A percentile compares a stretch with the other conserved stretches of the same genome.
These are phyloP conservation scores for Cryptoblepharus egeriae DNA, from an alignment of 2,797 vertebrate genomes.

Conservation along the genomic window DNA sequence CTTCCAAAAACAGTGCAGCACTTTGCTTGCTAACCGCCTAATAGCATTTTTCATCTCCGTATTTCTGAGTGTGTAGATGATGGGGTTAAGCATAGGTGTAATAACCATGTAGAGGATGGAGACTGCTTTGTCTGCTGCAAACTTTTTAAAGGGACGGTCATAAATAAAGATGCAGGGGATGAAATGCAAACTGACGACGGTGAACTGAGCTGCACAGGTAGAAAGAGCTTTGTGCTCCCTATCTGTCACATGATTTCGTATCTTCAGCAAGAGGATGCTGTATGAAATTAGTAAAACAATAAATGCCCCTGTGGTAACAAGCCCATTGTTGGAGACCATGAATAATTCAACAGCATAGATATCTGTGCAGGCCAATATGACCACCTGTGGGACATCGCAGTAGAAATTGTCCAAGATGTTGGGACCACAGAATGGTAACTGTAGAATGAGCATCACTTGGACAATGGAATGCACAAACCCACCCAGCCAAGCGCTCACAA, in stretches of 20 bases:
- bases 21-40: neutral
- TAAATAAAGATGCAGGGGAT: constrained; percentile 6
- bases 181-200: constrained; percentile 9
- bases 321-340: neutral
- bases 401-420: constrained; percentile 8
- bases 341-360: neutral
- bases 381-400: constrained; percentile 7
- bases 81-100: constrained; percentile 3
- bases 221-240: constrained; percentile 8
- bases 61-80: constrained; percentile 17
- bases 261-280: constrained; percentile 1
- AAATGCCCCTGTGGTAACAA: neutral
- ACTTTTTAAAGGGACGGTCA: neutral
- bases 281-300: constrained; percentile 2
- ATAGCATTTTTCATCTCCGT: constrained; percentile 22
- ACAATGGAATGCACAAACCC: neutral
- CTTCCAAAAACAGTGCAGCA: neutral
- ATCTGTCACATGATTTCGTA: neutral
- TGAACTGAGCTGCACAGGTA: constrained; percentile 5
- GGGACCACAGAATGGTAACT: constrained; percentile 6
- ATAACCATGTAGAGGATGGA: constrained; percentile 5
- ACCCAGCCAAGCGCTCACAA: neutral
- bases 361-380: neutral
- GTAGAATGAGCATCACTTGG: neutral
- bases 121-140: neutral